Conservation (phyloP, 2,797 vertebrate species). For the Clarias laeviceps region DNA sequence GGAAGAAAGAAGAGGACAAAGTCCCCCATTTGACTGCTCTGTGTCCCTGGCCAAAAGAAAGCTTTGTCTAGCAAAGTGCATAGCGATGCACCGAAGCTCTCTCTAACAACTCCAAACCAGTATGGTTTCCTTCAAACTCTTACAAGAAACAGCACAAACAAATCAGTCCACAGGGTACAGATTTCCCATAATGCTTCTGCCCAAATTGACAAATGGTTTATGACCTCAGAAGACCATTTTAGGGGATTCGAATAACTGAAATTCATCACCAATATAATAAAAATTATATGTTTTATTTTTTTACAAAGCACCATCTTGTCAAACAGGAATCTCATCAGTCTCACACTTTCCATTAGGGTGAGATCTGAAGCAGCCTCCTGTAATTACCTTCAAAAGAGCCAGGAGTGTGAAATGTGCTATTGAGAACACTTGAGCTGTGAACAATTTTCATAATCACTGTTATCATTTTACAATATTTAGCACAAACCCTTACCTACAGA, state of each 20-base stretch:
- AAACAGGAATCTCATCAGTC: not conserved
- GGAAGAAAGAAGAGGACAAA: slow-evolving; percentile 45
- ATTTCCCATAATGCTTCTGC: not conserved
- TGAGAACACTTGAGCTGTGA: slow-evolving; percentile 22
- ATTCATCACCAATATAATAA: not conserved
- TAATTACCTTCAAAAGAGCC: not conserved
- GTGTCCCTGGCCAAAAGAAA: slow-evolving; percentile 39
- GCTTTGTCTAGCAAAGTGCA: slow-evolving; percentile 35
- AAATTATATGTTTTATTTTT: not conserved
- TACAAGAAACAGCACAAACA: slow-evolving; percentile 30
- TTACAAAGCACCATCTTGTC: not conserved
- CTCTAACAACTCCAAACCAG: slow-evolving; percentile 26
- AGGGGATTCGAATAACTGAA: not conserved
- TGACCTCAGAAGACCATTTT: not conserved
- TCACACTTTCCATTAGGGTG: not conserved
- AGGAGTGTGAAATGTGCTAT: slow-evolving; percentile 7
- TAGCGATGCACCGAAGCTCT: slow-evolving; percentile 29
- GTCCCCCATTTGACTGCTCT: slow-evolving; percentile 40
- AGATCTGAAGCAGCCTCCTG: not conserved
- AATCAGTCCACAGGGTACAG: slow-evolving; percentile 11
- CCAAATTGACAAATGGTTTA: not conserved
- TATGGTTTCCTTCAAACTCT: slow-evolving; percentile 14
- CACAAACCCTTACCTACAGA: not conserved
- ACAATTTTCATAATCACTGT: not conserved
- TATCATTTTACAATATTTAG: not conserved